These are phyloP conservation scores for Haplochromis burtoni DNA, from an alignment of 2,113 vertebrate genomes.

Conservation along the genomic window DNA sequence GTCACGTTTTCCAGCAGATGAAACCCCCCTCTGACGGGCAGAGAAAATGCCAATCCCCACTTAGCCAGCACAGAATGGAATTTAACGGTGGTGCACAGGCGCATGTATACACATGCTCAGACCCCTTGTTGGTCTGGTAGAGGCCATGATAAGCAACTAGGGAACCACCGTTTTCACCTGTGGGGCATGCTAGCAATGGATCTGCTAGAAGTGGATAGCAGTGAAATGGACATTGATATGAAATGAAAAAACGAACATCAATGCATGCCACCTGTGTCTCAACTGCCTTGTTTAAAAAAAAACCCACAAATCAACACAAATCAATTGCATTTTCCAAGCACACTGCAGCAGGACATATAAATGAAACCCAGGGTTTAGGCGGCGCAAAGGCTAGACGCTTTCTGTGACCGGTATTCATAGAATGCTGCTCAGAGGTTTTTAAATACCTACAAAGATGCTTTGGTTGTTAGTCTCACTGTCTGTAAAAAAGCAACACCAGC, in stretches of 20 bases:
- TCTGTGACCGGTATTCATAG: slow-evolving; percentile 6
- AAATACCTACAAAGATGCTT: not conserved
- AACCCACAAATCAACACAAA: not conserved
- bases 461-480: not conserved
- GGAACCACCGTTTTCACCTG: slow-evolving; percentile 1
- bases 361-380: slow-evolving; percentile 20
- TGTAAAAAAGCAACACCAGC: slow-evolving; percentile 1
- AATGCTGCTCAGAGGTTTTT: slow-evolving; percentile 9
- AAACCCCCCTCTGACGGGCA: slow-evolving; percentile 40
- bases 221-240: not conserved
- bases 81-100: slow-evolving; percentile 51
- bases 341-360: slow-evolving; percentile 24
- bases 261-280: slow-evolving; percentile 12
- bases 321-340: slow-evolving; percentile 42
- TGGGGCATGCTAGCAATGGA: slow-evolving; percentile 19
- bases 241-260: not conserved
- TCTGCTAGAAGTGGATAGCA: not conserved
- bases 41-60: slow-evolving; percentile 57
- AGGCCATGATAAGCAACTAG: slow-evolving; percentile 41
- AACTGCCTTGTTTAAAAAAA: slow-evolving; percentile 25
- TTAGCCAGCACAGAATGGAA: slow-evolving; percentile 49
- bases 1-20: slow-evolving; percentile 55
- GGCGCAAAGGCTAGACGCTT: not conserved
- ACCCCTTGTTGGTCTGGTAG: slow-evolving; percentile 42
- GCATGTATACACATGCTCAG: slow-evolving; percentile 45